A percentile compares a stretch with the other conserved stretches of the same genome.
phyloP scores from a whole-genome alignment of 1,140 invertebrate genomes.

The Solenopsis invicta region DNA sequence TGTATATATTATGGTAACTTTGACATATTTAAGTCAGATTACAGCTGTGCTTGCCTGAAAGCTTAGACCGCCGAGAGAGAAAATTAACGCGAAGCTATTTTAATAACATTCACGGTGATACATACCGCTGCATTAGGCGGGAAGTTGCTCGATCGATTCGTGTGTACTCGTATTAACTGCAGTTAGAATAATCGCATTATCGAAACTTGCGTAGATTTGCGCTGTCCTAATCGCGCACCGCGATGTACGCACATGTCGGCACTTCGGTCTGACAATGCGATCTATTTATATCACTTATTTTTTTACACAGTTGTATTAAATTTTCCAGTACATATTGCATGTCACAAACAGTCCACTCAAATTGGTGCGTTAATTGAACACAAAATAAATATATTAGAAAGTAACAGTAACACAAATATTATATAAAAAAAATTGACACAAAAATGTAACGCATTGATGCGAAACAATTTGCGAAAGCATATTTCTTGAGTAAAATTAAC shows the following conservation, averaged over 20 bases:
- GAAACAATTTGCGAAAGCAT: no score
- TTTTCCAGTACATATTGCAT: no score
- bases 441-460: no score
- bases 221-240: not conserved
- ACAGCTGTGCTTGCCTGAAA: not conserved
- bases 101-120: not conserved
- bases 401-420: no score
- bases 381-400: no score
- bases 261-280: not conserved
- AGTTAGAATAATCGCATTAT: conserved; percentile 35
- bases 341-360: no score
- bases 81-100: conserved; percentile 3
- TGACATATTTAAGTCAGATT: conserved; percentile 18
- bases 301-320: no score
- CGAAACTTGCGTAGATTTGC: not conserved
- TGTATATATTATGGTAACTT: not conserved
- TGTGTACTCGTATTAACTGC: no score
- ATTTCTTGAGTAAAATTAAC: no score
- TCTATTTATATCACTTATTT: not conserved
- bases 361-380: no score
- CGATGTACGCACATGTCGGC: not conserved
- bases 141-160: not conserved
- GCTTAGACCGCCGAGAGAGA: not conserved
- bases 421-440: no score
- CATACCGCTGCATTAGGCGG: not conserved